These are phyloP conservation scores for Macrocentrus cingulum DNA, from an alignment of 1,140 invertebrate species.

Conservation along the genomic window DNA sequence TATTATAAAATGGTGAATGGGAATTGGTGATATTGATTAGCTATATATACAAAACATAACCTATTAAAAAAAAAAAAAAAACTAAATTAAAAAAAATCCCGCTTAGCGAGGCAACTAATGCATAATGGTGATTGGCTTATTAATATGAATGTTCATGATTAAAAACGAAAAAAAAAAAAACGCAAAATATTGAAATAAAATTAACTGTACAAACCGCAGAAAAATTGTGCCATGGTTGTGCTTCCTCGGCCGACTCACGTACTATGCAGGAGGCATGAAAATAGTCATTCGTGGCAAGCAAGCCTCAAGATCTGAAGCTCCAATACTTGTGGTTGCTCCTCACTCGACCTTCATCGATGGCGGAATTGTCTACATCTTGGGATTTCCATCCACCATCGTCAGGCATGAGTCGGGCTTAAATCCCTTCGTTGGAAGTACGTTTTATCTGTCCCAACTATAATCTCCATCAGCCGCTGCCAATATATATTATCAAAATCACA, in stretches of 20 bases:
- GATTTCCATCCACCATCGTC: slow-evolving; percentile 78
- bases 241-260: slow-evolving; percentile 71
- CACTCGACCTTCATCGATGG: slow-evolving; percentile 87
- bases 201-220: slow-evolving; percentile 43
- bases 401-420: slow-evolving; percentile 75
- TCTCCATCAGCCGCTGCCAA: not conserved
- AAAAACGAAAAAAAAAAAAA: slow-evolving; percentile 4
- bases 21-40: slow-evolving; percentile 17
- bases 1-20: slow-evolving; percentile 34
- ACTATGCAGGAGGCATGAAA: slow-evolving; percentile 76
- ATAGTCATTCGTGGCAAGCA: slow-evolving; percentile 75
- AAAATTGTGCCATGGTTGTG: slow-evolving; percentile 66
- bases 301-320: slow-evolving; percentile 72
- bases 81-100: slow-evolving; percentile 5
- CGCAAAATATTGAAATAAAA: slow-evolving; percentile 14
- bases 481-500: slow-evolving; percentile 26
- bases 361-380: slow-evolving; percentile 76
- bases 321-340: slow-evolving; percentile 81
- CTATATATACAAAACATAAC: no score
- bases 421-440: slow-evolving; percentile 84
- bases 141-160: not conserved
- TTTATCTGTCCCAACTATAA: slow-evolving; percentile 17
- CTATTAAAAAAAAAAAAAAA: not conserved
- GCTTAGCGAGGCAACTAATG: no score
- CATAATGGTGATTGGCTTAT: slow-evolving; percentile 32